A percentile compares a stretch with the other conserved stretches of the same genome.
phyloP scores from a whole-genome alignment of 2,797 vertebrate genomes.

The Catharus ustulatus region DNA sequence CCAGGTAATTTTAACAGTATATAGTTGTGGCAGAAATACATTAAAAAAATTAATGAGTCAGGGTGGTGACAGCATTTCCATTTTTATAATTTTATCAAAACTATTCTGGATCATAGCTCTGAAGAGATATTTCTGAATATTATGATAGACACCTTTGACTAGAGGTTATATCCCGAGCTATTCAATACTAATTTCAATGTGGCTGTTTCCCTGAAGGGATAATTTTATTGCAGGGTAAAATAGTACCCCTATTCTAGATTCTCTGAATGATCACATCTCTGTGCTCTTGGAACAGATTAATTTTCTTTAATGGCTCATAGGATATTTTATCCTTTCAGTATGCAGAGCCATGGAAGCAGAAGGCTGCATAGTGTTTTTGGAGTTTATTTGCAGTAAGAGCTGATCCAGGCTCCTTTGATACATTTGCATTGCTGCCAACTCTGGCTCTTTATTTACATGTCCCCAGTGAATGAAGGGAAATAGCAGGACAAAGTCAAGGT shows the following conservation, averaged over 20 bases:
- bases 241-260: neutral
- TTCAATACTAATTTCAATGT: neutral
- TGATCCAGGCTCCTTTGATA: neutral
- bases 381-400: neutral
- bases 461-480: neutral
- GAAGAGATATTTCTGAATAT: neutral
- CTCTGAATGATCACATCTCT: neutral
- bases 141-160: neutral
- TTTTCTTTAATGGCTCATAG: neutral
- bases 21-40: neutral
- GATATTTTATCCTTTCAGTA: neutral
- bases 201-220: neutral
- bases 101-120: neutral
- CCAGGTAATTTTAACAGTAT: constrained; percentile 69
- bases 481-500: neutral
- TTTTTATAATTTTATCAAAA: neutral
- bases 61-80: rapidly evolving
- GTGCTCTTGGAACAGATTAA: neutral
- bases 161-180: neutral
- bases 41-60: neutral
- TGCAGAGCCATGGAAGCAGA: neutral
- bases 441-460: neutral
- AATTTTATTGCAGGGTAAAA: neutral
- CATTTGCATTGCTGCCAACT: neutral
- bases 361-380: neutral